These are phyloP conservation scores for Cheilosia vernalis DNA, from an alignment of 2,888 invertebrate genomes.

Conservation along the genomic window DNA sequence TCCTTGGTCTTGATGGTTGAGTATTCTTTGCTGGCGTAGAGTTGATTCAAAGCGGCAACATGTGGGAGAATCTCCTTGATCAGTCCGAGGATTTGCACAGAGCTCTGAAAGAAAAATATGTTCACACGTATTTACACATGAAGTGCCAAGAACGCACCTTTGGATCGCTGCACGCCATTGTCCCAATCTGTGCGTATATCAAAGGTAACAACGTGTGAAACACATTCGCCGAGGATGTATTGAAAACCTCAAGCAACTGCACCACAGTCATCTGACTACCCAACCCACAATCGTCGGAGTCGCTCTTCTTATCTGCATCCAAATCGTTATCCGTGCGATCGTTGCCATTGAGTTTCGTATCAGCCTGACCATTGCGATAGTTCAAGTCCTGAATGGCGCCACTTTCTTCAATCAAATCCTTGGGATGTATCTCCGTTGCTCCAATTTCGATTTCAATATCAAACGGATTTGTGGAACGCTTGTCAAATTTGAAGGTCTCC, in stretches of 20 bases:
- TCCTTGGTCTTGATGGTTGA: constrained; percentile 53
- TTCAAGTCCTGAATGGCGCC: constrained; percentile 80
- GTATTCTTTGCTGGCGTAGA: constrained; percentile 82
- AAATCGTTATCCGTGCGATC: constrained; percentile 81
- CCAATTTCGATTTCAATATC: constrained; percentile 84
- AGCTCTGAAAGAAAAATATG: constrained; percentile 86
- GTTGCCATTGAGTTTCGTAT: constrained; percentile 82
- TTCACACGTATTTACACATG: not conserved
- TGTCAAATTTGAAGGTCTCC: constrained; percentile 83
- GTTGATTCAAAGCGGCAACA: constrained; percentile 92
- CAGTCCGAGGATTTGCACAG: constrained; percentile 92
- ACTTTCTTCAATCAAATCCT: constrained; percentile 81
- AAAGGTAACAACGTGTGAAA: constrained; percentile 92
- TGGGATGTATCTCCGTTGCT: constrained; percentile 82
- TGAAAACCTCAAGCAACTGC: constrained; percentile 82
- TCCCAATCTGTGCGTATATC: constrained; percentile 92
- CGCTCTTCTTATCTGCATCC: constrained; percentile 77
- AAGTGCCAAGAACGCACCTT: constrained; percentile 85
- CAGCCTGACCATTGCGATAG: constrained; percentile 80
- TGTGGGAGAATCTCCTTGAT: constrained; percentile 95
- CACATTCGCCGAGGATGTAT: constrained; percentile 83
- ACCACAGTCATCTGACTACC: constrained; percentile 79
- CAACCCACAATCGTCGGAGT: constrained; percentile 80
- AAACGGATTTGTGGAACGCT: constrained; percentile 83
- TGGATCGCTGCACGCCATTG: constrained; percentile 90